Evolutionary conservation across 2,797 vertebrate genomes (phyloP).

Genomic region (Catostomus latipinnis): DNA sequence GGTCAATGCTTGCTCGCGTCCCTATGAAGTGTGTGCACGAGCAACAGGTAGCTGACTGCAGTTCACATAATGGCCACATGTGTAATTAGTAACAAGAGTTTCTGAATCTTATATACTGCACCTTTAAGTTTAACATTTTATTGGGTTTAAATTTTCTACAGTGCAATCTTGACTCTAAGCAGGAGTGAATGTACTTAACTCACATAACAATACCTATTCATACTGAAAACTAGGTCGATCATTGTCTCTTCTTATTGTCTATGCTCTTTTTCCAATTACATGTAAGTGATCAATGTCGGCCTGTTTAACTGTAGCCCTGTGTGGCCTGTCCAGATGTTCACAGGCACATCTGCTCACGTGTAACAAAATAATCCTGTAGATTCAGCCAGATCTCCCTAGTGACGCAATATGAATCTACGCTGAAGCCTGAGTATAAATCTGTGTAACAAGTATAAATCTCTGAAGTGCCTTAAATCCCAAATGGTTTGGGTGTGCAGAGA

Average conservation of each 20-base stretch:
- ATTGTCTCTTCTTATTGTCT: not conserved
- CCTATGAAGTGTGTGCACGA: too few relatives aligned
- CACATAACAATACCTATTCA: too few relatives aligned
- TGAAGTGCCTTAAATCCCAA: conserved; percentile 31
- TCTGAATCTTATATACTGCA: too few relatives aligned
- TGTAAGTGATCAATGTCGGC: conserved; percentile 45
- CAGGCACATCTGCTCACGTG: conserved; percentile 50
- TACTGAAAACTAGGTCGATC: not conserved
- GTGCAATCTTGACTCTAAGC: too few relatives aligned
- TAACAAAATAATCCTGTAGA: conserved; percentile 48
- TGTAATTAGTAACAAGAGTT: too few relatives aligned
- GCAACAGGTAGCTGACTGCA: too few relatives aligned
- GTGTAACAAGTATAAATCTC: conserved; percentile 32
- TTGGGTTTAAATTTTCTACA: too few relatives aligned
- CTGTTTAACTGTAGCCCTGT: conserved; percentile 62
- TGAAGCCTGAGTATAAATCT: conserved; percentile 41
- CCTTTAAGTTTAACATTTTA: too few relatives aligned
- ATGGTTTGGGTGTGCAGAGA: conserved; percentile 22
- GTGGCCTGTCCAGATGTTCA: conserved; percentile 69
- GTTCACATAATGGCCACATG: too few relatives aligned
- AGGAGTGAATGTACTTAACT: too few relatives aligned
- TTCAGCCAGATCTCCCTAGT: conserved; percentile 9
- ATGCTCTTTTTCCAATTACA: conserved; percentile 26
- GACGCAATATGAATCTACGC: conserved; percentile 42
- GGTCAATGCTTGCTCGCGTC: too few relatives aligned